Percentiles rank a stretch among this genome's conserved stretches.
phyloP scores from a whole-genome alignment of 2,797 vertebrate genomes.

The Mastacembelus armatus region DNA sequence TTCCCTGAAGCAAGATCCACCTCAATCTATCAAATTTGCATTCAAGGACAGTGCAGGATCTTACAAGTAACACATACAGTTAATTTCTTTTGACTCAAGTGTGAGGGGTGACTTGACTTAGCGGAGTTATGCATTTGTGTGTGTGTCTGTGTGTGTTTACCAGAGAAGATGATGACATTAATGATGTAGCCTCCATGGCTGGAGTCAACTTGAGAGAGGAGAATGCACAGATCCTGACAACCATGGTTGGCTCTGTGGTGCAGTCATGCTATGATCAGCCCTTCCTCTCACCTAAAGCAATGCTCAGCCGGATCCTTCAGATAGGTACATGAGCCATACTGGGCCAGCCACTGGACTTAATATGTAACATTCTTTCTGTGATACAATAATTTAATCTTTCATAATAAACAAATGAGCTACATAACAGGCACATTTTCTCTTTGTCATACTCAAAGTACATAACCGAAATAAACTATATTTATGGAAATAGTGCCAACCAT shows the following conservation, averaged over 20 bases:
- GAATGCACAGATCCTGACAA: constrained; percentile 86
- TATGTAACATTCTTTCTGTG: background rate
- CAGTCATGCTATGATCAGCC: constrained; percentile 91
- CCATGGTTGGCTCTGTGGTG: constrained; percentile 86
- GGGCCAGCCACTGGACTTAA: background rate
- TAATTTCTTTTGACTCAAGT: background rate
- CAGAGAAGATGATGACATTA: constrained; percentile 91
- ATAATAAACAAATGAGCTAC: too few species aligned
- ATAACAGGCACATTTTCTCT: too few species aligned
- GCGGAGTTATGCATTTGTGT: background rate
- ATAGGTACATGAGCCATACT: constrained; percentile 80
- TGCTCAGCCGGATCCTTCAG: constrained; percentile 86
- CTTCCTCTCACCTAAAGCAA: constrained; percentile 84
- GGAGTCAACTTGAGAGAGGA: constrained; percentile 90
- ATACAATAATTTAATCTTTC: too few species aligned
- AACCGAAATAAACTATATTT: background rate
- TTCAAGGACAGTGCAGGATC: constrained; percentile 70
- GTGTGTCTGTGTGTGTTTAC: background rate
- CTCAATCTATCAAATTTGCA: constrained; percentile 26
- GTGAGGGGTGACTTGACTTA: background rate
- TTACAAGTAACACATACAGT: constrained; percentile 75
- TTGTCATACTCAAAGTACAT: background rate
- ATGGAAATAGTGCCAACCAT: too few species aligned
- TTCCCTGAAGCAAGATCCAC: constrained; percentile 46
- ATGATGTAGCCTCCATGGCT: constrained; percentile 89